A percentile compares a stretch with the other conserved stretches of the same genome.
Evolutionary conservation across 2,113 vertebrate genomes (phyloP).

Genomic region (Silurus asotus): DNA sequence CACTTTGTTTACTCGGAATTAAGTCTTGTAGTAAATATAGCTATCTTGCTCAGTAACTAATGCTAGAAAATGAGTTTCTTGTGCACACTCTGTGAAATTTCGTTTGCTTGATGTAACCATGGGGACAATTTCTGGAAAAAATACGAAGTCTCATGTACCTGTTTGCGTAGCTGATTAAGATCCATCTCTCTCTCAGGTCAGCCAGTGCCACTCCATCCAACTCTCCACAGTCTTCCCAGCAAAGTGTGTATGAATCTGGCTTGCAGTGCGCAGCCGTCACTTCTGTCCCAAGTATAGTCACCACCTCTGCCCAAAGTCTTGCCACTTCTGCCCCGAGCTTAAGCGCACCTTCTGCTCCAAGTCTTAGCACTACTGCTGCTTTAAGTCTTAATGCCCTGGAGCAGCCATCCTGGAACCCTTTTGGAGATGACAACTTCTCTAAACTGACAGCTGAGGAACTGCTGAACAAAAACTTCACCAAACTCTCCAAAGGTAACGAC

Average conservation of each 20-base stretch:
- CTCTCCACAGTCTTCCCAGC: constrained; percentile 57
- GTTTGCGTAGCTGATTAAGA: background rate
- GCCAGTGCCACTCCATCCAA: constrained; percentile 80
- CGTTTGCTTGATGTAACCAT: background rate
- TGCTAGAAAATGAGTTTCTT: background rate
- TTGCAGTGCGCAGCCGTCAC: constrained; percentile 52
- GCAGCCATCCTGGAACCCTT: constrained; percentile 87
- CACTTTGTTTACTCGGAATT: background rate
- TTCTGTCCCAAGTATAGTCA: background rate
- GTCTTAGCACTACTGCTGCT: background rate
- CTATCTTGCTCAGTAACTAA: background rate
- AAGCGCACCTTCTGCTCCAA: background rate
- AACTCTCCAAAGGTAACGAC: constrained; percentile 78
- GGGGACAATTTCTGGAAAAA: background rate
- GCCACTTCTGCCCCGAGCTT: constrained; percentile 2
- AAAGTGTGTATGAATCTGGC: constrained; percentile 53
- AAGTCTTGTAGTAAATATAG: background rate
- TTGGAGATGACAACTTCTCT: constrained; percentile 94
- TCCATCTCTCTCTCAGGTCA: constrained; percentile 70
- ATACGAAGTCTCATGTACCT: background rate
- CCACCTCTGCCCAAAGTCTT: constrained; percentile 5
- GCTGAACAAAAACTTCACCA: constrained; percentile 85
- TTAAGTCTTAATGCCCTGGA: constrained; percentile 50
- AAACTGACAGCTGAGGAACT: constrained; percentile 87
- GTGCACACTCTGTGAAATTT: background rate